These are phyloP conservation scores for Oedothorax gibbosus DNA, from an alignment of 1,140 invertebrate species.

Conservation along the genomic window DNA sequence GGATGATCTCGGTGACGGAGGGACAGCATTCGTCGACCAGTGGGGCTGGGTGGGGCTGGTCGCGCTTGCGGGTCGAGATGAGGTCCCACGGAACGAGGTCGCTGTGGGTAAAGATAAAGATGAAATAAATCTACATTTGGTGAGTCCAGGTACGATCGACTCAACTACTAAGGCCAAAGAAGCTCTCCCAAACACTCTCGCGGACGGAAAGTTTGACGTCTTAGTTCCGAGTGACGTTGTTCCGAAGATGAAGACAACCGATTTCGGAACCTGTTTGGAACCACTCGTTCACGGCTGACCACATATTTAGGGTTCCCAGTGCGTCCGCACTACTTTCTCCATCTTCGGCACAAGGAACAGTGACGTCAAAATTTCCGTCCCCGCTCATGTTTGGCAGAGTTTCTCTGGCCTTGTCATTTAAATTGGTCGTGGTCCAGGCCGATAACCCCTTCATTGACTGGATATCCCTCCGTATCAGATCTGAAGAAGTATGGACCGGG, in stretches of 20 bases:
- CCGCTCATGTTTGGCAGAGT: no score
- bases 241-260: background rate
- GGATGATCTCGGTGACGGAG: constrained; percentile 79
- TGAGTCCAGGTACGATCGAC: background rate
- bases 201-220: background rate
- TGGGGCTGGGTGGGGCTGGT: background rate
- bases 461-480: no score
- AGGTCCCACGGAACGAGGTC: constrained; percentile 38
- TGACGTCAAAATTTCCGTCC: no score
- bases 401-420: no score
- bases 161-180: no score
- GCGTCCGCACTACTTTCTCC: no score
- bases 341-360: no score
- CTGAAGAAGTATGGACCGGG: no score
- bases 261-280: no score
- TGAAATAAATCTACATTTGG: background rate
- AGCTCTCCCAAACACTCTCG: background rate
- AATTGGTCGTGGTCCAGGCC: no score
- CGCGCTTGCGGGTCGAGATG: background rate
- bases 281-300: background rate
- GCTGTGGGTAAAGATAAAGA: background rate
- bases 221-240: background rate
- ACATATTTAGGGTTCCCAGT: no score
- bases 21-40: constrained; percentile 80
- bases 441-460: no score